Base-by-base conservation (phyloP, 35 echinoderm and acorn worm genomes). In the Patiria miniata region DNA sequence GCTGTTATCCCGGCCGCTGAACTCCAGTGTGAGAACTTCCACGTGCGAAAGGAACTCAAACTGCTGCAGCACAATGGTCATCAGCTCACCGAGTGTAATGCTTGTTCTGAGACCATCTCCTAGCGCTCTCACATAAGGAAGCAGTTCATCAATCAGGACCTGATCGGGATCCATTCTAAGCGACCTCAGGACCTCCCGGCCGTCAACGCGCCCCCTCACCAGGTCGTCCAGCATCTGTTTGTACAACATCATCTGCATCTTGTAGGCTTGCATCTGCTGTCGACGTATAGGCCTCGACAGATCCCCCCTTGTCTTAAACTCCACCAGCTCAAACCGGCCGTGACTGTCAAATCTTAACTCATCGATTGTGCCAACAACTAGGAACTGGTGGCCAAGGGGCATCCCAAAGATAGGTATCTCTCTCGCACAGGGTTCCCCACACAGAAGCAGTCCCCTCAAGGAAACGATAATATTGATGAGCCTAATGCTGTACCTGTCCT, bases 221-320 rank as follows among this genome's bases (percentile, higher is more conserved):
- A 86, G 79, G 26, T 36, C 32, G 51, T 94, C 92, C 65, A 94
- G 89, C 36, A 94, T 38, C 30, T 94, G 77, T 52, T 94, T 94
- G 78, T 94, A 69, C 28, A 69, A 23, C 61, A 69, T 69, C 61
- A 34, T 69, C 82, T 97, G 95, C 37, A 97, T 58, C 50, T 86
- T 87, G 68, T 97, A 87, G 5, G 81, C 87, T 28, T 80, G 89
- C 40, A 59, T 86, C 83, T 97, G 95, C 16, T 91, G 87, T 83
- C 34, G 47, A 1, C 86, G 83, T 1, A 91, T 91, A 10, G 86
- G 39, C 10, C 56, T 82, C 58, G 83, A 89, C 26, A 86, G 42
- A 14, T 83, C 90, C n/a, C 83, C 85, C 69, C 91, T 89, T 0
- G 95, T 93, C 60, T 97, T 97, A 44, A 97, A 97, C 77, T 97